Conservation (phyloP, 2,797 vertebrate species). For the Cyclopterus lumpus region DNA sequence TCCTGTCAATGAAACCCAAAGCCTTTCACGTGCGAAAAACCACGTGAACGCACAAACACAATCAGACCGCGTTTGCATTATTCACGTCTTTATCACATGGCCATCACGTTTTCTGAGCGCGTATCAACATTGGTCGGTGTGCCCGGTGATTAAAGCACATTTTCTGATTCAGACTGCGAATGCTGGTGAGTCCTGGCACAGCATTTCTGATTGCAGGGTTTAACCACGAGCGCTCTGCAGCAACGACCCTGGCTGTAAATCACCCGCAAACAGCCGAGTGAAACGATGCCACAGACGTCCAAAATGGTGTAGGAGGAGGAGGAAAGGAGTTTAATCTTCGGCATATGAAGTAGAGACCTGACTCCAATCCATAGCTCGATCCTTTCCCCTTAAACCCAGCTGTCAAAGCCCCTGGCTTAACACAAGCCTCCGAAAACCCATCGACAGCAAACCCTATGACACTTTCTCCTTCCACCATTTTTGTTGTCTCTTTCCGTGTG, state of each 20-base stretch:
- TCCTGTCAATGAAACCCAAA: constrained; percentile 6
- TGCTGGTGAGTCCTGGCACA: constrained; percentile 26
- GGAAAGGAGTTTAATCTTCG: constrained; percentile 72
- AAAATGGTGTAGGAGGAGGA: constrained; percentile 62
- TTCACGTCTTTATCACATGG: constrained; percentile 28
- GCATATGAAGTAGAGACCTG: constrained; percentile 72
- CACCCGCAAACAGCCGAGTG: constrained; percentile 54
- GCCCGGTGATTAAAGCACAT: constrained; percentile 29
- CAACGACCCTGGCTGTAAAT: constrained; percentile 47
- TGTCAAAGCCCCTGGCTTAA: constrained; percentile 74
- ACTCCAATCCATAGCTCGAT: constrained; percentile 70
- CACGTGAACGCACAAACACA: constrained; percentile 26
- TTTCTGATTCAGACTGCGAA: constrained; percentile 36
- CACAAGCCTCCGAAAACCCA: constrained; percentile 62
- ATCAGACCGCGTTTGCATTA: constrained; percentile 24
- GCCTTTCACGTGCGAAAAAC: constrained; percentile 8
- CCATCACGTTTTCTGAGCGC: constrained; percentile 7
- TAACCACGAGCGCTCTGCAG: constrained; percentile 19
- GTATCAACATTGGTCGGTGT: constrained; percentile 16
- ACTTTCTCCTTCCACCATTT: constrained; percentile 20
- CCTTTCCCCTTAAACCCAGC: constrained; percentile 71
- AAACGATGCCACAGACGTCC: constrained; percentile 62
- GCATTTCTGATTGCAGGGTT: constrained; percentile 46
- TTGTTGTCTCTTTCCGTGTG: neutral
- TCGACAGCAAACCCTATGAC: constrained; percentile 61